Evolutionary conservation across 2,113 vertebrate species (phyloP), one percentile per base, ranked within the genome.

Genomic region (Neogobius melanostomus): DNA sequence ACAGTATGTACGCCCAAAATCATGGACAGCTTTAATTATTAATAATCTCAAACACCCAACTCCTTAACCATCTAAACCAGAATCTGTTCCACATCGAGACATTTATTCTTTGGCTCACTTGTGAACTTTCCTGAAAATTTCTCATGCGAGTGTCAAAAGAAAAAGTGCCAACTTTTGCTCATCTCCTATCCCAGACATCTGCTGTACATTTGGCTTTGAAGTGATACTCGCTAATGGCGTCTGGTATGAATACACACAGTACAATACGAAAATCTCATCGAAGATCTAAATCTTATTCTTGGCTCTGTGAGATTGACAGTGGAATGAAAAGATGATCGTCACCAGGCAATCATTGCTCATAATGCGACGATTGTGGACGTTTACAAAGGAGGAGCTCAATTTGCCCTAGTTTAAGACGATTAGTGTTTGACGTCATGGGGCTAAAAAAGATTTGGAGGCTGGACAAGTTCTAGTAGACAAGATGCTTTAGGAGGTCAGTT

Each of bases 321-420:
- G 28, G 0, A 53, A 61, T 79, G 48, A 66, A 68, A 59, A 57
- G 44, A 56, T 17, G 67, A 76, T 76, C 77, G 46, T 5, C 59
- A 61, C 47, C 62, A 51, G 62, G 68, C 16, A 63, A 76, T 56
- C 66, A 44, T 66, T 62, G 65, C 64, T 60, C 64, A 72, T 36
- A 54, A 82, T 64, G 63, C 68, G 70, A 51, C 63, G 57, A 63
- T 57, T 69, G 60, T 72, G 81, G 65, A 21, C 61, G 63, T 65
- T 87, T 82, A 65, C 75, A 66, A 70, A 84, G 71, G 61, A 59
- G 66, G 67, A 85, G 85, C 79, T 85, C 76, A 87, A 83, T 86
- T 71, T 91, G 88, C 88, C 87, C 91, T 68, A 89, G 80, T 88
- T 92, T 88, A 68, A 53, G 72, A 61, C 84, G 87, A 80, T 86